Percentiles rank a stretch among this genome's conserved stretches.
Evolutionary conservation across 2,888 invertebrate genomes (phyloP).

Genomic region (Lochmaea capreae): DNA sequence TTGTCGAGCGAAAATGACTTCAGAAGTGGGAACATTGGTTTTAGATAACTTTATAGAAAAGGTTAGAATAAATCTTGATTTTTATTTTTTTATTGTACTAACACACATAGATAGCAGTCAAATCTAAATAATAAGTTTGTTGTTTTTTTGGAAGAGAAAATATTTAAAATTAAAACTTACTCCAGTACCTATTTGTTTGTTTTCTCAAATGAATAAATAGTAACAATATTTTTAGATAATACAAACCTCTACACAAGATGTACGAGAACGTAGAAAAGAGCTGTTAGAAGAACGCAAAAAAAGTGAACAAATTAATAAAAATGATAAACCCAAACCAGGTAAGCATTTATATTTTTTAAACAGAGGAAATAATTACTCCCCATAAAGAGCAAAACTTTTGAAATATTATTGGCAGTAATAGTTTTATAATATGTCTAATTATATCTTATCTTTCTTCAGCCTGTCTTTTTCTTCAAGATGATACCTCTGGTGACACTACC

Average conservation of each 20-base stretch:
- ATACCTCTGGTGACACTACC: too few species aligned
- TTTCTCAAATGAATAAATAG: neutral
- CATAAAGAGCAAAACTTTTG: too few species aligned
- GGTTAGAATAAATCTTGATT: constrained; percentile 65
- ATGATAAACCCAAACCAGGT: neutral
- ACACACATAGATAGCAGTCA: too few species aligned
- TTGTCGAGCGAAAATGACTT: constrained; percentile 69
- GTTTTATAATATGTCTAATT: too few species aligned
- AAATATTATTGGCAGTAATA: too few species aligned
- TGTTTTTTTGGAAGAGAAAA: too few species aligned
- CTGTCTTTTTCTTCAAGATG: neutral
- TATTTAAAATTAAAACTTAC: too few species aligned
- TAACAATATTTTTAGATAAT: constrained; percentile 72
- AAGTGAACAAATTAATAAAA: constrained; percentile 10
- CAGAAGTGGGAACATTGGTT: constrained; percentile 73
- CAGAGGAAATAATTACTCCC: neutral
- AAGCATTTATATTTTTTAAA: neutral
- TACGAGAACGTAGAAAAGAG: constrained; percentile 69
- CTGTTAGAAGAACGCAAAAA: constrained; percentile 61
- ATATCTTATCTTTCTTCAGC: neutral
- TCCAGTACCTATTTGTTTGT: too few species aligned
- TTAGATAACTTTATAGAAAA: constrained; percentile 80
- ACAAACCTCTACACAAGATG: constrained; percentile 71
- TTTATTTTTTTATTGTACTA: too few species aligned
- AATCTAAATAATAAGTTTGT: too few species aligned